phyloP scores from a whole-genome alignment of 2,888 invertebrate species.

The Chrysodeixis includens region DNA sequence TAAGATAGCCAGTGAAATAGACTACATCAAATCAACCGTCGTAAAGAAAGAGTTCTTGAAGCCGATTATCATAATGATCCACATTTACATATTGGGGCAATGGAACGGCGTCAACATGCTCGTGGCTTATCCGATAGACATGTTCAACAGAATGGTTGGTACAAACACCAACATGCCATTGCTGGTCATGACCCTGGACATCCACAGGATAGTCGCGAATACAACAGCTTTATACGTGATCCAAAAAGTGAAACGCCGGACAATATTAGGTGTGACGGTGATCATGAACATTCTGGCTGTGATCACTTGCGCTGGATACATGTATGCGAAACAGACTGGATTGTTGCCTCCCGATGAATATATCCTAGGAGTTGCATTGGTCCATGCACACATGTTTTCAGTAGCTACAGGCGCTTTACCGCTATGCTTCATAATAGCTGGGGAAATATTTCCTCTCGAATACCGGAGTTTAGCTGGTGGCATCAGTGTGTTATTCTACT shows the following conservation, averaged over 20 bases:
- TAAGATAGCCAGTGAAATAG: slow-evolving; percentile 59
- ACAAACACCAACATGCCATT: slow-evolving; percentile 66
- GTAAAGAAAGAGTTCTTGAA: slow-evolving; percentile 74
- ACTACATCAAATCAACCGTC: slow-evolving; percentile 65
- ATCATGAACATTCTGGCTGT: slow-evolving; percentile 69
- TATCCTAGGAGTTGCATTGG: slow-evolving; percentile 67
- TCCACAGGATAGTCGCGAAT: slow-evolving; percentile 77
- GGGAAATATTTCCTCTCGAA: slow-evolving; percentile 91
- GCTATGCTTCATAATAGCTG: slow-evolving; percentile 91
- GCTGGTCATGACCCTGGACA: slow-evolving; percentile 74
- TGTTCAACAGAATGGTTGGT: slow-evolving; percentile 74
- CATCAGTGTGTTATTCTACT: slow-evolving; percentile 74
- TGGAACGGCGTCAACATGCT: slow-evolving; percentile 78
- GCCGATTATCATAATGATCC: slow-evolving; percentile 77
- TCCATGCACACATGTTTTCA: slow-evolving; percentile 84
- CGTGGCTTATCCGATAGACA: slow-evolving; percentile 73
- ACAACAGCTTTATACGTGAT: slow-evolving; percentile 75
- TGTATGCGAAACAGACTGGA: slow-evolving; percentile 63
- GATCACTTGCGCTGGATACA: slow-evolving; percentile 69
- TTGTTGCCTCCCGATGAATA: slow-evolving; percentile 67
- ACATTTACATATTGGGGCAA: slow-evolving; percentile 73
- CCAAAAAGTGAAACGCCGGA: slow-evolving; percentile 76
- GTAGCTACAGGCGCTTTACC: slow-evolving; percentile 90
- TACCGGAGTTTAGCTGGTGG: slow-evolving; percentile 89
- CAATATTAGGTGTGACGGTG: slow-evolving; percentile 71